phyloP scores from a whole-genome alignment of 2,113 vertebrate species.

The Anarrhichthys ocellatus region DNA sequence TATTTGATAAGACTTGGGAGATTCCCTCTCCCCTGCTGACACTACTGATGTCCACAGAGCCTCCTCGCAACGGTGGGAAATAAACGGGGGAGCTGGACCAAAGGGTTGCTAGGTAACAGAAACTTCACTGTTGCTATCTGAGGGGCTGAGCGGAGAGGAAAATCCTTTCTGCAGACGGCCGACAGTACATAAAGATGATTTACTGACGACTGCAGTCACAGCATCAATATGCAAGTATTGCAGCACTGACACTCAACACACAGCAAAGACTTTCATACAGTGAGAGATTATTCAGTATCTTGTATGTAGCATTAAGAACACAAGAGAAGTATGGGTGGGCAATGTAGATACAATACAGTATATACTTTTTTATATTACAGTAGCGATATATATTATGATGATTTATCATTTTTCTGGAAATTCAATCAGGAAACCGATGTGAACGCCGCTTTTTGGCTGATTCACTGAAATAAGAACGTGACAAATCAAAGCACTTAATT shows the following conservation, averaged over 20 bases:
- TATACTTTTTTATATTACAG: background rate
- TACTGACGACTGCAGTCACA: conserved; percentile 42
- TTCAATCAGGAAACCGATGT: background rate
- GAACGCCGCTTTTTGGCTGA: background rate
- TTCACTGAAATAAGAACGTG: background rate
- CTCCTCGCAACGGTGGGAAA: conserved; percentile 40
- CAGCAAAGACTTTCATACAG: background rate
- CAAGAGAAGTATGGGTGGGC: background rate
- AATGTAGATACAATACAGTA: background rate
- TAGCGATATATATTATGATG: background rate
- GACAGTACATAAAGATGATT: conserved; percentile 42
- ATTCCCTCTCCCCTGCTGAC: conserved; percentile 27
- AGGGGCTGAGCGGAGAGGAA: conserved; percentile 58
- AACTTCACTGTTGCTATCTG: conserved; percentile 64
- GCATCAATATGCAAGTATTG: conserved; percentile 10
- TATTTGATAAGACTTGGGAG: conserved; percentile 20
- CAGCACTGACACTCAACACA: background rate
- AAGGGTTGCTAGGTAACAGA: conserved; percentile 80
- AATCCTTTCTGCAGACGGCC: conserved; percentile 64
- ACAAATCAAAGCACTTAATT: background rate
- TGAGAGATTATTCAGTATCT: background rate
- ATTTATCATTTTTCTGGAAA: background rate
- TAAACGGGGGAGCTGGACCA: conserved; percentile 55
- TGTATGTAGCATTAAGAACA: background rate
- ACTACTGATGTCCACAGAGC: conserved; percentile 51